A percentile compares a stretch with the other conserved stretches of the same genome.
These are phyloP conservation scores for Phyllostomus hastatus DNA, from an alignment of 2,113 vertebrate genomes.

Conservation along the genomic window DNA sequence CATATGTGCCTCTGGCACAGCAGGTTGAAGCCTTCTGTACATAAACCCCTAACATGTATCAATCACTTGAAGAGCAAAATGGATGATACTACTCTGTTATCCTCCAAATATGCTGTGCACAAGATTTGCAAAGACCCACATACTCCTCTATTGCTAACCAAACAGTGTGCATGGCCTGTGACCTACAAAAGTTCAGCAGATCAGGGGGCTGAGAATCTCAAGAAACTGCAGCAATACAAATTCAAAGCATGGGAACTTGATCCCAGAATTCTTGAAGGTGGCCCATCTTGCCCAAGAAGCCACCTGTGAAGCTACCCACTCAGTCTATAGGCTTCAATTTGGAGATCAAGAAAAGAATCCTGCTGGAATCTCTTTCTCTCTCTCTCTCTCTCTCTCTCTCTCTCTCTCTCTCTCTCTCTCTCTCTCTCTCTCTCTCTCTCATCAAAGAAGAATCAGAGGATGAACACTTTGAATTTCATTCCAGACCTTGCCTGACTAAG, in stretches of 20 bases:
- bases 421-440: too few relatives aligned
- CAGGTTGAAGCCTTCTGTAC: conserved; percentile 88
- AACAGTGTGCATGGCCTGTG: conserved; percentile 81
- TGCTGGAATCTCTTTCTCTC: conserved; percentile 78
- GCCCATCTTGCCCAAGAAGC: conserved; percentile 86
- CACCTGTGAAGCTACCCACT: conserved; percentile 84
- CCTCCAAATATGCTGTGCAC: conserved; percentile 75
- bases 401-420: too few relatives aligned
- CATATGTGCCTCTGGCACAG: conserved; percentile 89
- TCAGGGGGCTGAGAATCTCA: conserved; percentile 87
- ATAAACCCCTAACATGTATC: conserved; percentile 86
- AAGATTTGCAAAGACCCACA: conserved; percentile 84
- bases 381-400: too few relatives aligned
- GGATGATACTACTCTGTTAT: conserved; percentile 82
- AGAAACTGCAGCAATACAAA: conserved; percentile 87
- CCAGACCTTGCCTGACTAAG: conserved; percentile 87
- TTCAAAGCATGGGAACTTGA: conserved; percentile 92
- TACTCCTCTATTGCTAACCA: conserved; percentile 88
- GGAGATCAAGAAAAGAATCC: conserved; percentile 92
- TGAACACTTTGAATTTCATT: conserved; percentile 87
- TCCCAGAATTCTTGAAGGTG: conserved; percentile 86
- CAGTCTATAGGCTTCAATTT: conserved; percentile 88
- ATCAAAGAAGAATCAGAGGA: conserved; percentile 83
- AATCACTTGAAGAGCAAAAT: conserved; percentile 88
- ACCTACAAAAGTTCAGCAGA: conserved; percentile 88